A percentile compares a stretch with the other conserved stretches of the same genome.
These are phyloP conservation scores for Strix uralensis DNA, from an alignment of 2,113 vertebrate species.

Conservation along the genomic window DNA sequence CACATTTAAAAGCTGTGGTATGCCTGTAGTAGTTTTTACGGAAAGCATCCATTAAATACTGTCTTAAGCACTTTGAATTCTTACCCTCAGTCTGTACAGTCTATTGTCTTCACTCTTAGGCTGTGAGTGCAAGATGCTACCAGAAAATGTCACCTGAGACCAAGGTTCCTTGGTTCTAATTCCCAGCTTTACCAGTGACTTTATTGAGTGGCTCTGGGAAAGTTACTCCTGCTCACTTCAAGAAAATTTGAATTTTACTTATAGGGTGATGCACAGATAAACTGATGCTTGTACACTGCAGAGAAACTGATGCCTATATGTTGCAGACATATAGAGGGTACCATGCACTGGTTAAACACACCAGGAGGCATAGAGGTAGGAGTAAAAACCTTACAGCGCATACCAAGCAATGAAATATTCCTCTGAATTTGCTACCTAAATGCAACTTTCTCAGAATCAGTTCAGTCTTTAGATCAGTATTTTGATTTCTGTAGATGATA, in stretches of 20 bases:
- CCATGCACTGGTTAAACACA: not conserved
- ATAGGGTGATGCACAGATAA: not conserved
- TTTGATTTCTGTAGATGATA: not conserved
- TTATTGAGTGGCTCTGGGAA: not conserved
- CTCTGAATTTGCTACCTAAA: not conserved
- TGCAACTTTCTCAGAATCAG: not conserved
- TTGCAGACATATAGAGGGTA: accelerated
- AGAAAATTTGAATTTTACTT: not conserved
- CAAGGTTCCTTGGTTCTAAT: not conserved
- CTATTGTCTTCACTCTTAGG: not conserved
- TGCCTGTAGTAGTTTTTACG: not conserved
- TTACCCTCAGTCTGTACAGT: not conserved
- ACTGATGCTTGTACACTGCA: not conserved
- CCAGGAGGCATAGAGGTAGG: not conserved
- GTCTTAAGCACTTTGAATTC: not conserved
- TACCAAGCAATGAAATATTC: not conserved
- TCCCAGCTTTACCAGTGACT: not conserved
- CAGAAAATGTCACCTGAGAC: not conserved
- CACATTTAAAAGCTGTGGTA: not conserved
- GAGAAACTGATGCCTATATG: not conserved
- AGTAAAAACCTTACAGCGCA: not conserved
- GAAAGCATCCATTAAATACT: not conserved
- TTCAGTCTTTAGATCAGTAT: not conserved
- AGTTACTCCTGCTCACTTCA: not conserved
- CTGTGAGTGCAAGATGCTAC: not conserved